Percentiles rank a stretch among this genome's conserved stretches.
Evolutionary conservation across 2,113 vertebrate genomes (phyloP).

Genomic region (Dicerorhinus sumatrensis): DNA sequence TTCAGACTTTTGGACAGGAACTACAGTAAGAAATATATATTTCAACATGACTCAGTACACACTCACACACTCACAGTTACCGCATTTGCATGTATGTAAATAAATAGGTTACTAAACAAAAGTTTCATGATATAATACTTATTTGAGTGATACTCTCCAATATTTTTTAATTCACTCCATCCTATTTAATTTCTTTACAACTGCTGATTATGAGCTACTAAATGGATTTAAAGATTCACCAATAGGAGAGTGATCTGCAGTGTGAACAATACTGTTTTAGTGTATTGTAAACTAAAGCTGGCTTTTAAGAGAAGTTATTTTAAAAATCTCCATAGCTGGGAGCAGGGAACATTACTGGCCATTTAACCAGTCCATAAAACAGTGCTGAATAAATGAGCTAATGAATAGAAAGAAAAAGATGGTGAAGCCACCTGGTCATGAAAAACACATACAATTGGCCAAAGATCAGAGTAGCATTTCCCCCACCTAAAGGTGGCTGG

Average conservation of each 20-base stretch:
- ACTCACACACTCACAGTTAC: too few species aligned
- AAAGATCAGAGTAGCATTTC: neutral
- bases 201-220: neutral
- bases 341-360: neutral
- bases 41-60: neutral
- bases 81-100: neutral
- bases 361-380: neutral
- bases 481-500: neutral
- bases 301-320: neutral
- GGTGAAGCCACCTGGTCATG: neutral
- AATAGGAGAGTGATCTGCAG: neutral
- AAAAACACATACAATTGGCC: neutral
- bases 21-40: neutral
- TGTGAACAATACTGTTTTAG: neutral
- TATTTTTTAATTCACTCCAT: neutral
- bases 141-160: neutral
- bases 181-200: neutral
- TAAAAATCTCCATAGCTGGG: neutral
- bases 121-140: neutral
- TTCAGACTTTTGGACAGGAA: neutral
- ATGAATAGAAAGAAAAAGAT: constrained; percentile 19
- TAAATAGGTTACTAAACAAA: neutral
- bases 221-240: neutral
- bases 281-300: neutral
- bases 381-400: constrained; percentile 14